Conservation (phyloP, 2,888 invertebrate species). For the Miltochrista miniata region DNA sequence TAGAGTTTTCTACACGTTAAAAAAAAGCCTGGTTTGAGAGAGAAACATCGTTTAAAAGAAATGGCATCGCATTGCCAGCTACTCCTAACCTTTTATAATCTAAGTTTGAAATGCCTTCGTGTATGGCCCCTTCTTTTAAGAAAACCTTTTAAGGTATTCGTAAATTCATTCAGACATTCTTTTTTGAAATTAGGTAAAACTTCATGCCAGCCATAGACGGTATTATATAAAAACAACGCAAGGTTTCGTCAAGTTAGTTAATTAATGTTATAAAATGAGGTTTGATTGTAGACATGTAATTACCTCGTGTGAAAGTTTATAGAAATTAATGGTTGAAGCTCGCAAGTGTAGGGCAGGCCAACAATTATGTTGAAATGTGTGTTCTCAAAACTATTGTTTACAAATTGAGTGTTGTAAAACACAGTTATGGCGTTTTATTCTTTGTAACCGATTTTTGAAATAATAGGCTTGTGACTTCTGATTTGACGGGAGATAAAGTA, state of each 20-base stretch:
- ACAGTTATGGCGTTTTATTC: neutral
- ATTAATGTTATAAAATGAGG: constrained; percentile 3
- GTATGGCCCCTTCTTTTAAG: too few relatives aligned
- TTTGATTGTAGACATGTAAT: constrained; percentile 3
- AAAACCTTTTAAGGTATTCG: too few relatives aligned
- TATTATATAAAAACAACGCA: neutral
- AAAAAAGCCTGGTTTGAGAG: too few relatives aligned
- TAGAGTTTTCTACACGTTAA: too few relatives aligned
- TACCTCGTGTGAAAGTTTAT: constrained; percentile 11
- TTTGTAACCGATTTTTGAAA: neutral
- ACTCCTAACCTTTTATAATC: too few relatives aligned
- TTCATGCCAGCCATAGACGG: neutral
- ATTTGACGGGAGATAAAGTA: too few relatives aligned
- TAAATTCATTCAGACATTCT: too few relatives aligned
- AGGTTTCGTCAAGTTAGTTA: constrained; percentile 38
- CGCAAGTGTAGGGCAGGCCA: constrained; percentile 3
- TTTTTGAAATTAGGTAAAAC: too few relatives aligned
- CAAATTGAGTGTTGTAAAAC: neutral
- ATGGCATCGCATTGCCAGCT: too few relatives aligned
- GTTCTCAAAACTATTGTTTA: constrained; percentile 5
- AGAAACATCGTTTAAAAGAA: too few relatives aligned
- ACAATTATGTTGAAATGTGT: constrained; percentile 3
- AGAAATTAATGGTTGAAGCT: constrained; percentile 4
- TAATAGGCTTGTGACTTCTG: too few relatives aligned
- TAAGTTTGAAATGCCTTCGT: too few relatives aligned